Conservation (phyloP, 2,113 vertebrate genomes). For the Pteronura brasiliensis region DNA sequence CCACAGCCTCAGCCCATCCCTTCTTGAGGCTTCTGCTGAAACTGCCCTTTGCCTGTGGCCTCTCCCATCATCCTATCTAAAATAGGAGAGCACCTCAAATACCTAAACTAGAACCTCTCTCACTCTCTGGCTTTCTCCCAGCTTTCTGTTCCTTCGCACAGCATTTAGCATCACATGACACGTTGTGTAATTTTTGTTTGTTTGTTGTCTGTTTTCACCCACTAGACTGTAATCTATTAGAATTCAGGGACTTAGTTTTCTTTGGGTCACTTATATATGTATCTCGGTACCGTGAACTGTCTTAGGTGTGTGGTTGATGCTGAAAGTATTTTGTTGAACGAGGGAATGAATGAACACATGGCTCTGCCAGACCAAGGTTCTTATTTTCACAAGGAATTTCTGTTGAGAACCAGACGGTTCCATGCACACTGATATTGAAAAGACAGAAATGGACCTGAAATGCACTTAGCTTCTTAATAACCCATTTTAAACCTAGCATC, state of each 20-base stretch:
- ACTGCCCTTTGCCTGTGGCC: background rate
- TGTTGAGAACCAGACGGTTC: background rate
- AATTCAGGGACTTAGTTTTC: background rate
- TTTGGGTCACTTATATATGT: background rate
- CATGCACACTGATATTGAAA: background rate
- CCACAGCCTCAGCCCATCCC: background rate
- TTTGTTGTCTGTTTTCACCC: background rate
- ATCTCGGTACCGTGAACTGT: background rate
- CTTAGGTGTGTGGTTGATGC: background rate
- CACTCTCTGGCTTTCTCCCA: background rate
- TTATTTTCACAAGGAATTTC: background rate
- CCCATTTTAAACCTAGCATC: background rate
- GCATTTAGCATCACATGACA: background rate
- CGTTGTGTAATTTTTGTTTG: rapidly evolving
- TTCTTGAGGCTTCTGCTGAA: background rate
- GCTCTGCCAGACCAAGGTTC: background rate
- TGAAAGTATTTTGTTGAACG: background rate
- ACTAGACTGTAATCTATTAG: background rate
- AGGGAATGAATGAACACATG: background rate
- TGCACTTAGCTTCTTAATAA: background rate
- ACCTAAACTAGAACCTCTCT: background rate
- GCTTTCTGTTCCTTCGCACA: background rate
- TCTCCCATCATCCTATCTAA: background rate
- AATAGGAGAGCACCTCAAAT: background rate
- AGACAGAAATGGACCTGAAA: background rate